These are phyloP conservation scores for Pollachius pollachius DNA, from an alignment of 2,113 vertebrate genomes.

Conservation along the genomic window DNA sequence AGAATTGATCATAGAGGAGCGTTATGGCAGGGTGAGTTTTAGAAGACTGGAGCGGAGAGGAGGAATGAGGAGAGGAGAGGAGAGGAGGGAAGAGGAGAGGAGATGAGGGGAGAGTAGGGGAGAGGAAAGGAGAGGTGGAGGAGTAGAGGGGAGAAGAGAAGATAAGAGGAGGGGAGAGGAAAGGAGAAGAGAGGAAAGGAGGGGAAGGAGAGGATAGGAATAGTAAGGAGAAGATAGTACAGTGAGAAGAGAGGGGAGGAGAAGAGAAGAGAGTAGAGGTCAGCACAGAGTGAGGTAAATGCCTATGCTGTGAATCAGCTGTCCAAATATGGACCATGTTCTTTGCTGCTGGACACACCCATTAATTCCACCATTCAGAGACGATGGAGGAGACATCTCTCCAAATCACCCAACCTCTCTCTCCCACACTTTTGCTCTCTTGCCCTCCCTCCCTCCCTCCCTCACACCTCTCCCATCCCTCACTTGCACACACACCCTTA, in stretches of 20 bases:
- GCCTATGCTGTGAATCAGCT: slow-evolving; percentile 66
- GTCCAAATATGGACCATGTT: slow-evolving; percentile 60
- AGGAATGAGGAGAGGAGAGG: not conserved
- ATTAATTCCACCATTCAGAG: slow-evolving; percentile 34
- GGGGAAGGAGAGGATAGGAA: too few species aligned
- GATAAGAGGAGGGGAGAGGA: not conserved
- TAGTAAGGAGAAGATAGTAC: not conserved
- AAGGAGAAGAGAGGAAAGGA: not conserved
- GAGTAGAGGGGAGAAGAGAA: slow-evolving; percentile 12
- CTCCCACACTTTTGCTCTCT: slow-evolving; percentile 9
- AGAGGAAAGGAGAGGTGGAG: slow-evolving; percentile 13
- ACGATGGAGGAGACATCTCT: slow-evolving; percentile 7
- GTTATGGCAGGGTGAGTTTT: too few species aligned
- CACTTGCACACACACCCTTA: not conserved
- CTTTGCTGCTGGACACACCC: slow-evolving; percentile 44
- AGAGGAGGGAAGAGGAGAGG: slow-evolving; percentile 11
- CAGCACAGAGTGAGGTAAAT: slow-evolving; percentile 36
- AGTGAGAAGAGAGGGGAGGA: not conserved
- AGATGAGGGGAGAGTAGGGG: not conserved
- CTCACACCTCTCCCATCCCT: not conserved
- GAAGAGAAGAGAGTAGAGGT: not conserved
- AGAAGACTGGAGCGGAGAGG: too few species aligned
- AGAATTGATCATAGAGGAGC: too few species aligned
- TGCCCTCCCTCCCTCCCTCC: not conserved
- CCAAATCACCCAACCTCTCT: slow-evolving; percentile 3